phyloP scores from a whole-genome alignment of 2,797 vertebrate species.

The Bucorvus abyssinicus region DNA sequence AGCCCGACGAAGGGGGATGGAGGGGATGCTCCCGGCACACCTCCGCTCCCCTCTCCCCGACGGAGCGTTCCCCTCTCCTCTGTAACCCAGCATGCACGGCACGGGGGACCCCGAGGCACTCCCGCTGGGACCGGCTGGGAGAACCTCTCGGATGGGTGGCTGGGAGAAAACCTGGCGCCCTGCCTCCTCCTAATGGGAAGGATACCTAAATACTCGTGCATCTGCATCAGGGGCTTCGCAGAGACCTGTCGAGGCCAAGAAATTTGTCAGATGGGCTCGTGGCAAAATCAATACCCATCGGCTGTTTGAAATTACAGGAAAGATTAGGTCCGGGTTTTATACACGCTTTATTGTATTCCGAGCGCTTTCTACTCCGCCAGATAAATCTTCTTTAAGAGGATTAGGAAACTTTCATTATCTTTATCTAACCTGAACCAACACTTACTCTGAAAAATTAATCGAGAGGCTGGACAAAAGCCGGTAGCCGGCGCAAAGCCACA shows the following conservation, averaged over 20 bases:
- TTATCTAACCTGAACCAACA: constrained; percentile 82
- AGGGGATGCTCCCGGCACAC: neutral
- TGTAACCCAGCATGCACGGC: neutral
- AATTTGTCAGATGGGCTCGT: constrained; percentile 77
- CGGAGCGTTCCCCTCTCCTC: rapidly evolving
- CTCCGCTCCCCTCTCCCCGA: rapidly evolving
- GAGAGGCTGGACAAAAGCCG: constrained; percentile 71
- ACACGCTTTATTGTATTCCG: constrained; percentile 79
- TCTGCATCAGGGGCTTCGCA: neutral
- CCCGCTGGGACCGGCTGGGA: neutral
- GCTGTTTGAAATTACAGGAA: constrained; percentile 86
- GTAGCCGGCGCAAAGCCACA: neutral
- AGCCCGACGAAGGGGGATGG: rapidly evolving
- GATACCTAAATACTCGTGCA: constrained; percentile 1
- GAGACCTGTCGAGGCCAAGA: constrained; percentile 31
- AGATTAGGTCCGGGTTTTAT: constrained; percentile 86
- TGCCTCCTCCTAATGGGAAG: constrained; percentile 19
- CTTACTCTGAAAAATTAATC: constrained; percentile 80
- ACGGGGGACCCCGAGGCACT: neutral
- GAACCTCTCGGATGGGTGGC: neutral
- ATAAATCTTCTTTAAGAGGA: constrained; percentile 83
- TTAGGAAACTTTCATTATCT: constrained; percentile 83
- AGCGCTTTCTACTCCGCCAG: constrained; percentile 81
- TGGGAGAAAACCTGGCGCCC: neutral
- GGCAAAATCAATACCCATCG: constrained; percentile 91